Evolutionary conservation across 2,113 vertebrate genomes (phyloP).

Genomic region (Pontoporia blainvillei): DNA sequence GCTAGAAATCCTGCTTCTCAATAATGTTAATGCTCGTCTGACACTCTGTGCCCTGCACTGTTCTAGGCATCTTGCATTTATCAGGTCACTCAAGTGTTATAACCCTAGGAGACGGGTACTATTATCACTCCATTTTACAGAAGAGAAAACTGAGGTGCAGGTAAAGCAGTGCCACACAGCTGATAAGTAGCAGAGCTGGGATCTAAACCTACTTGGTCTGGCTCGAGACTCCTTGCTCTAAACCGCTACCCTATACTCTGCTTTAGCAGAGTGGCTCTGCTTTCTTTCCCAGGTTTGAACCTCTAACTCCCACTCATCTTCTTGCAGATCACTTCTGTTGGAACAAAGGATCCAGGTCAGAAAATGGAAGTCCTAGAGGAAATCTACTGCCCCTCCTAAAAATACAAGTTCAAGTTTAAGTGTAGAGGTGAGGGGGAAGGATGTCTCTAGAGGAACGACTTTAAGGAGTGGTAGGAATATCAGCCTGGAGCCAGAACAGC

Average conservation of each 20-base stretch:
- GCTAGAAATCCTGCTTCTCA: background rate
- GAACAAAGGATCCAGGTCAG: background rate
- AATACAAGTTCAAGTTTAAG: background rate
- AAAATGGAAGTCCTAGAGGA: background rate
- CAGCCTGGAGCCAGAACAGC: background rate
- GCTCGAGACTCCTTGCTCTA: background rate
- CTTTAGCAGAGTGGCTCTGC: background rate
- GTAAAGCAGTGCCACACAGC: background rate
- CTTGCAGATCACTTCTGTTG: background rate
- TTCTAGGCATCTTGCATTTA: background rate
- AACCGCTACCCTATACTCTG: background rate
- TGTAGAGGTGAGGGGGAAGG: background rate
- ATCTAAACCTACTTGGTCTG: background rate
- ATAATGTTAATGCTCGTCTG: background rate
- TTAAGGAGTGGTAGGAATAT: background rate
- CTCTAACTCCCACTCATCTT: background rate
- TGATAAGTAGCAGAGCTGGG: background rate
- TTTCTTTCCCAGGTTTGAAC: background rate
- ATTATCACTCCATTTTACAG: background rate
- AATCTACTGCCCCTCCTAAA: background rate
- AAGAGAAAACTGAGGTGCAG: background rate
- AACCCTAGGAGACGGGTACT: background rate
- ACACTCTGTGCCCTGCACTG: background rate
- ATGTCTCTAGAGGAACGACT: background rate
- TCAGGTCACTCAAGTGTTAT: background rate